These are phyloP conservation scores for Drosophila oshimai DNA, from an alignment of 1,140 invertebrate genomes.

Conservation along the genomic window DNA sequence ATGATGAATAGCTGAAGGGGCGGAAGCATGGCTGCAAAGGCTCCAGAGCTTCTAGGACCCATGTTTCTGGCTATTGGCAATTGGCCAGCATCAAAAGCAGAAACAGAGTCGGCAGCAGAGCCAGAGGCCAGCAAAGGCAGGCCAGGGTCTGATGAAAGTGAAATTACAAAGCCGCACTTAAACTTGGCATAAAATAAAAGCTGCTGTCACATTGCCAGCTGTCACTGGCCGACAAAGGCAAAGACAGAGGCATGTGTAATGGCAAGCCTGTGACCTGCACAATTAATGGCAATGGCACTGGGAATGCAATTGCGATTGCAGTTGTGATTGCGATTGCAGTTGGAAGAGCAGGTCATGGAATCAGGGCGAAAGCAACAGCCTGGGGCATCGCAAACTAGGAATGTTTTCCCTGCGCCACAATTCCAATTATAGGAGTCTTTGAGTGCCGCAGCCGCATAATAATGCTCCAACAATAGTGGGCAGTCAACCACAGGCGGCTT, in stretches of 20 bases:
- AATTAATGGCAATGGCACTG: slow-evolving; percentile 64
- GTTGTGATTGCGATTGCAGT: slow-evolving; percentile 4
- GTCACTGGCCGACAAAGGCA: slow-evolving; percentile 21
- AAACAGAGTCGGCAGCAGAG: not conserved
- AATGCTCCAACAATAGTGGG: slow-evolving; percentile 29
- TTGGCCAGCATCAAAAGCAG: slow-evolving; percentile 24
- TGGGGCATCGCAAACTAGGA: not conserved
- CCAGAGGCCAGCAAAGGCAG: not conserved
- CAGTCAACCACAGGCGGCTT: slow-evolving; percentile 19
- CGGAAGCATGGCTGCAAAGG: not conserved
- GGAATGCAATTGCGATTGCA: slow-evolving; percentile 2
- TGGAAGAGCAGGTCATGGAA: not conserved
- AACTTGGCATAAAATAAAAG: slow-evolving; percentile 48
- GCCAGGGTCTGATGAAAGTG: slow-evolving; percentile 18
- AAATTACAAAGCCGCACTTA: slow-evolving; percentile 48
- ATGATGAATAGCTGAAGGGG: slow-evolving; percentile 14
- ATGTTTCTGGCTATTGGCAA: slow-evolving; percentile 1
- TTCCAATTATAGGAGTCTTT: slow-evolving; percentile 28
- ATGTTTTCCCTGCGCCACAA: not conserved
- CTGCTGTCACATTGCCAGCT: slow-evolving; percentile 49
- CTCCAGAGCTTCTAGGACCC: slow-evolving; percentile 2
- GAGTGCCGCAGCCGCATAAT: slow-evolving; percentile 23
- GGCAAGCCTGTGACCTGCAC: slow-evolving; percentile 11
- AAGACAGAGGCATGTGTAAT: not conserved
- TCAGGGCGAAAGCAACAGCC: slow-evolving; percentile 1